A percentile compares a stretch with the other conserved stretches of the same genome.
phyloP scores from a whole-genome alignment of 2,797 vertebrate genomes.

The Xenopus petersii region DNA sequence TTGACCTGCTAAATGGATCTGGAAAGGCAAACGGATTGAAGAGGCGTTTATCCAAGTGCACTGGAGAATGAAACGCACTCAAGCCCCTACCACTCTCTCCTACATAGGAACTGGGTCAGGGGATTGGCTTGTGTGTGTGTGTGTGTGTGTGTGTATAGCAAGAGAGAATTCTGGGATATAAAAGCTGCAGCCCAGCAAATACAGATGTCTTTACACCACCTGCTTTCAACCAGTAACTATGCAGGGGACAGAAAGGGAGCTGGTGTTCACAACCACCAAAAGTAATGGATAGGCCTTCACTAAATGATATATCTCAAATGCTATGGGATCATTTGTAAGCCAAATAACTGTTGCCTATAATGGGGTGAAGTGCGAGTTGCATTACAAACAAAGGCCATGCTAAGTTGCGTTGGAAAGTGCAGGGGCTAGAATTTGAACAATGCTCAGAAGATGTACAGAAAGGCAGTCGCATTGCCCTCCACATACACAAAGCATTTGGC shows the following conservation, averaged over 20 bases:
- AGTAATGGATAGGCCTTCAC: too few relatives aligned
- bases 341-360: not conserved
- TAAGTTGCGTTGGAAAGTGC: too few relatives aligned
- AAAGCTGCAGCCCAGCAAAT: not conserved
- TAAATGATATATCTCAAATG: too few relatives aligned
- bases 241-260: too few relatives aligned
- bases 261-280: too few relatives aligned
- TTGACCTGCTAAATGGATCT: slow-evolving; percentile 98
- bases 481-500: too few relatives aligned
- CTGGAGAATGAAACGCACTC: slow-evolving; percentile 65
- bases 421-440: too few relatives aligned
- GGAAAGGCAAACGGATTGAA: slow-evolving; percentile 87
- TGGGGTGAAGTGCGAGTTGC: not conserved
- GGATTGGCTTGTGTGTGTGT: slow-evolving; percentile 42
- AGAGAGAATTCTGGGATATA: not conserved
- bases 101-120: slow-evolving; percentile 58
- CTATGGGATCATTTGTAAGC: too few relatives aligned
- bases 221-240: not conserved
- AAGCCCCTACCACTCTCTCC: slow-evolving; percentile 54
- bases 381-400: not conserved
- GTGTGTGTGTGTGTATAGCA: not conserved
- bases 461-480: too few relatives aligned
- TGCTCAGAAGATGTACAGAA: too few relatives aligned
- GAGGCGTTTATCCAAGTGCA: slow-evolving; percentile 69
- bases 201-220: not conserved